Evolutionary conservation across 2,888 invertebrate species (phyloP).

Genomic region (Netelia fuscicornis): DNA sequence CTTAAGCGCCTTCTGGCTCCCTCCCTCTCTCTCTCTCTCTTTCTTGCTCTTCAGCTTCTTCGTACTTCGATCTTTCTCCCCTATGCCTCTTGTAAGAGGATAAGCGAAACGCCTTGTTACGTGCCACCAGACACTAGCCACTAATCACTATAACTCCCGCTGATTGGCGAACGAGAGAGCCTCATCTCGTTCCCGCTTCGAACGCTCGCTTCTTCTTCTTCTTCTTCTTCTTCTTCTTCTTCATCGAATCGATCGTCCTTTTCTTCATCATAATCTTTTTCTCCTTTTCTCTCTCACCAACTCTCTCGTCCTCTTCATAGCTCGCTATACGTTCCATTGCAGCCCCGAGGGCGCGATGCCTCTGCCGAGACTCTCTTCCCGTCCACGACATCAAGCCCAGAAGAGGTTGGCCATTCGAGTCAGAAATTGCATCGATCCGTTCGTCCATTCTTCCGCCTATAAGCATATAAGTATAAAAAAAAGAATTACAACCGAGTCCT

Average conservation of each 20-base stretch:
- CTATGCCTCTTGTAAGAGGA: conserved; percentile 43
- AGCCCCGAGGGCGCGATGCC: conserved; percentile 50
- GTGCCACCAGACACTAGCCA: conserved; percentile 68
- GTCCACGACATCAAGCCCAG: background rate
- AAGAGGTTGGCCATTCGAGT: conserved; percentile 47
- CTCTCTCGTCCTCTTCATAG: background rate
- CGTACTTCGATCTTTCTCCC: conserved; percentile 46
- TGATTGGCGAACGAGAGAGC: conserved; percentile 66
- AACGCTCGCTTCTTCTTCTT: conserved; percentile 43
- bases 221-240: conserved; percentile 24
- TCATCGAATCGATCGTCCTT: conserved; percentile 38
- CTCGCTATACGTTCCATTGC: conserved; percentile 54
- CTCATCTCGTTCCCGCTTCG: conserved; percentile 64
- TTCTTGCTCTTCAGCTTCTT: background rate
- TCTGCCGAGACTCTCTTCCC: conserved; percentile 38
- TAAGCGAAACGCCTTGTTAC: conserved; percentile 65
- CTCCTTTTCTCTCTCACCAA: conserved; percentile 12
- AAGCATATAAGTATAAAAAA: conserved; percentile 7
- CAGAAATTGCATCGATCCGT: conserved; percentile 39
- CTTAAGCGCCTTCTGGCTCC: conserved; percentile 54
- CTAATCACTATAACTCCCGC: conserved; percentile 70
- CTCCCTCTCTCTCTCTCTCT: background rate
- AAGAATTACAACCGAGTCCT: conserved; percentile 22
- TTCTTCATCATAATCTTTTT: conserved; percentile 28
- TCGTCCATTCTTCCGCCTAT: conserved; percentile 35